phyloP scores from a whole-genome alignment of 2,888 invertebrate species.

The Tipula helvola region DNA sequence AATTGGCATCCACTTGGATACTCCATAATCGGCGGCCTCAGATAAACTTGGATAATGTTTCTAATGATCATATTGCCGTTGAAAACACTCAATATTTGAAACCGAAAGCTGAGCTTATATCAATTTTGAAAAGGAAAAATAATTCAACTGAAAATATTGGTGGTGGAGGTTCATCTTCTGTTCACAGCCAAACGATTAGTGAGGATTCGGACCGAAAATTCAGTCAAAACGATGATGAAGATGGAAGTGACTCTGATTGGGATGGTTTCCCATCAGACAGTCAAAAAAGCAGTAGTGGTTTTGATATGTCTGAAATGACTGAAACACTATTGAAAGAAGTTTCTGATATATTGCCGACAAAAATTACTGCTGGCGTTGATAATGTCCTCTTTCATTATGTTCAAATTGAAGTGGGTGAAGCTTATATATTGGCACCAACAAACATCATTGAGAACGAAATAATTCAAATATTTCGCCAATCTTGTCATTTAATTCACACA shows the following conservation, averaged over 20 bases:
- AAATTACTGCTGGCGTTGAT: slow-evolving; percentile 53
- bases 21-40: slow-evolving; percentile 50
- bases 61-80: not conserved
- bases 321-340: slow-evolving; percentile 61
- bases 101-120: slow-evolving; percentile 28
- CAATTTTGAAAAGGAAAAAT: slow-evolving; percentile 45
- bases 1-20: slow-evolving; percentile 55
- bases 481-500: slow-evolving; percentile 59
- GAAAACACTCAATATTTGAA: not conserved
- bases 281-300: slow-evolving; percentile 48
- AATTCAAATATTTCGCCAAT: slow-evolving; percentile 54
- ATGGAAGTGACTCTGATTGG: slow-evolving; percentile 66
- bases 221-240: slow-evolving; percentile 38
- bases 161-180: slow-evolving; percentile 25
- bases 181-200: slow-evolving; percentile 28
- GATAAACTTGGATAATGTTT: slow-evolving; percentile 8
- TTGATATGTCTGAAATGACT: slow-evolving; percentile 56
- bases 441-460: slow-evolving; percentile 40
- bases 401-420: slow-evolving; percentile 56
- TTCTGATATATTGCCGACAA: slow-evolving; percentile 42
- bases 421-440: slow-evolving; percentile 53
- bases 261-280: slow-evolving; percentile 51
- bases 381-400: slow-evolving; percentile 67
- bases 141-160: slow-evolving; percentile 33
- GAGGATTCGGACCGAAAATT: slow-evolving; percentile 23